Percentiles rank a stretch among this genome's conserved stretches.
Conservation (phyloP, 2,113 vertebrate species). For the Rhinopomastus cyanomelas region DNA sequence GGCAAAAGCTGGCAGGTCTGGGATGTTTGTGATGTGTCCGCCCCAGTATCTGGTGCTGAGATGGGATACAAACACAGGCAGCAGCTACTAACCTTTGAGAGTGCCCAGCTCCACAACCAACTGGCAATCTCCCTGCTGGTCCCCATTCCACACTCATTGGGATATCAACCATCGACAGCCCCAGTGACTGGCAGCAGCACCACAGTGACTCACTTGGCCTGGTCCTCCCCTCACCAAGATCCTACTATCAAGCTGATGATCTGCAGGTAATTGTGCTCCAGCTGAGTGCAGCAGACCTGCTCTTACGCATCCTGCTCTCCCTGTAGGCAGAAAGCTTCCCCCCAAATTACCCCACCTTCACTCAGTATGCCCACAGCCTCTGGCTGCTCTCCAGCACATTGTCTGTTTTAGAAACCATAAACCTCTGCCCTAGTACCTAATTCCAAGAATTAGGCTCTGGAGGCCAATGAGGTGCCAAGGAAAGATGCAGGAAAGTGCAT, state of each 20-base stretch:
- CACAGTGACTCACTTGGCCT: slow-evolving; percentile 6
- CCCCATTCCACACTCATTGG: background rate
- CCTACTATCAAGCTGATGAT: slow-evolving; percentile 55
- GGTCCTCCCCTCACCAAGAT: background rate
- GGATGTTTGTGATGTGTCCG: background rate
- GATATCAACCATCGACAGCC: slow-evolving; percentile 20
- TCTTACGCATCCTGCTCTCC: slow-evolving; percentile 47
- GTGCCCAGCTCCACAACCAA: background rate
- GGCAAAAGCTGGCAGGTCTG: background rate
- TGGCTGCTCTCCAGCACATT: slow-evolving; percentile 52
- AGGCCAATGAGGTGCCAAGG: background rate
- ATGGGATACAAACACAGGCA: background rate
- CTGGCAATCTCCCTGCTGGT: background rate
- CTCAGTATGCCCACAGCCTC: slow-evolving; percentile 2
- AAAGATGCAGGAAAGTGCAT: background rate
- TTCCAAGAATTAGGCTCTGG: slow-evolving; percentile 28
- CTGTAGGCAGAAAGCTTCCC: slow-evolving; percentile 63
- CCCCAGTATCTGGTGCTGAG: background rate
- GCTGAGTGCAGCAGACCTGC: slow-evolving; percentile 40
- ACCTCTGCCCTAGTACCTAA: slow-evolving; percentile 51
- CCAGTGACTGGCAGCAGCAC: slow-evolving; percentile 4
- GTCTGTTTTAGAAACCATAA: slow-evolving; percentile 49
- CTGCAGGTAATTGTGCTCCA: slow-evolving; percentile 31
- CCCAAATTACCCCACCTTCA: slow-evolving; percentile 31
- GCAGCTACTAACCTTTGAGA: background rate